Percentiles rank a stretch among this genome's conserved stretches.
These are phyloP conservation scores for Galbula dea DNA, from an alignment of 2,113 vertebrate genomes.

Conservation along the genomic window DNA sequence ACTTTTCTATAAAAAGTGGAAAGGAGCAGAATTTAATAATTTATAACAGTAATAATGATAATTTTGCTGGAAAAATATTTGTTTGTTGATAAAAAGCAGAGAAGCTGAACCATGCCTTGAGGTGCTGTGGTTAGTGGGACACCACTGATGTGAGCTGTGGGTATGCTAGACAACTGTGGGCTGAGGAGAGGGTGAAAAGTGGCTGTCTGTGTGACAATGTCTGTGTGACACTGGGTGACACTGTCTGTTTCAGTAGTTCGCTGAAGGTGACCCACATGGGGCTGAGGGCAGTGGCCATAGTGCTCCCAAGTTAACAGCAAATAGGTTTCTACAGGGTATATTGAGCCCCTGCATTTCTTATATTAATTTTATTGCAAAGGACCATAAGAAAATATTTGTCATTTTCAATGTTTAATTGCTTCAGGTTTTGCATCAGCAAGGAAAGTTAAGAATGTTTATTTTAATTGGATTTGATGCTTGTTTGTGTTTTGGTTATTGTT, in stretches of 20 bases:
- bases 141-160: not conserved
- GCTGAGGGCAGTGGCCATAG: not conserved
- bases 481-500: not conserved
- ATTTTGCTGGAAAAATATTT: not conserved
- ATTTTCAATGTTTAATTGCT: not conserved
- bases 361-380: not conserved
- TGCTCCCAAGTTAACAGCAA: not conserved
- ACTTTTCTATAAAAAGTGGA: not conserved
- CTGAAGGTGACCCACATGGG: rapidly evolving
- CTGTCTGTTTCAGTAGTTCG: no score
- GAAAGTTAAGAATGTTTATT: not conserved
- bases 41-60: not conserved
- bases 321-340: not conserved
- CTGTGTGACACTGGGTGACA: no score
- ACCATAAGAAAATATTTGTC: not conserved
- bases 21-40: not conserved
- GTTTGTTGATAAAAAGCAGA: not conserved
- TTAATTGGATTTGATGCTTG: not conserved
- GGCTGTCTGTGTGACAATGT: not conserved
- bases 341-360: not conserved
- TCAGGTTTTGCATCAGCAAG: not conserved
- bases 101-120: not conserved
- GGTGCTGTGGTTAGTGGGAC: not conserved
- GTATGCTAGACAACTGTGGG: not conserved
- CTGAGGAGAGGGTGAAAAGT: not conserved